phyloP scores from a whole-genome alignment of 2,113 vertebrate species.

The Lepisosteus oculatus region DNA sequence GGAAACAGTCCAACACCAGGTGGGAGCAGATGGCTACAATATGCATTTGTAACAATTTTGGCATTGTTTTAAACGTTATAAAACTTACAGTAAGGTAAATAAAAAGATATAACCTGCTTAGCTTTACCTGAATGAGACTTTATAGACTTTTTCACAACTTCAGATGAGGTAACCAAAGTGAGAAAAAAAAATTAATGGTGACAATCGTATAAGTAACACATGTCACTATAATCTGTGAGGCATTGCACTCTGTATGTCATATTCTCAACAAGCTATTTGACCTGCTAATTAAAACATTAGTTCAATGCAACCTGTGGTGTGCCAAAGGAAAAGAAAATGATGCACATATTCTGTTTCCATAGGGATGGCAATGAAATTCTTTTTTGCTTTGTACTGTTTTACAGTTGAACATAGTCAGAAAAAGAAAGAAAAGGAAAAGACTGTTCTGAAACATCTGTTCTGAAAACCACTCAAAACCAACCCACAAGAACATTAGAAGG shows the following conservation, averaged over 20 bases:
- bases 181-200: slow-evolving; percentile 42
- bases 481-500: no score
- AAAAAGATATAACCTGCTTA: slow-evolving; percentile 21
- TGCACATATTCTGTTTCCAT: neutral
- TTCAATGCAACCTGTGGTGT: slow-evolving; percentile 13
- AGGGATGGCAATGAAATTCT: no score
- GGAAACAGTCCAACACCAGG: no score
- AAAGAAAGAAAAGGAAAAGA: no score
- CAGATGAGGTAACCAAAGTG: slow-evolving; percentile 23
- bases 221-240: slow-evolving; percentile 26
- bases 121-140: slow-evolving; percentile 27
- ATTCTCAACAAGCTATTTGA: slow-evolving; percentile 31
- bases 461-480: no score
- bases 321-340: slow-evolving; percentile 8
- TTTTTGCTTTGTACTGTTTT: no score
- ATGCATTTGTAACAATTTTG: no score
- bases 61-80: no score
- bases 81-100: no score
- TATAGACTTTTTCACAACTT: slow-evolving; percentile 16
- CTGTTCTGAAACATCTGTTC: no score
- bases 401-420: no score
- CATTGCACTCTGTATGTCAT: slow-evolving; percentile 44
- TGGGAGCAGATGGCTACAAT: no score
- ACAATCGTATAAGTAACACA: slow-evolving; percentile 35
- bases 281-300: slow-evolving; percentile 42